A percentile compares a stretch with the other conserved stretches of the same genome.
Evolutionary conservation across 2,888 invertebrate species (phyloP).

Genomic region (Argyresthia goedartella): DNA sequence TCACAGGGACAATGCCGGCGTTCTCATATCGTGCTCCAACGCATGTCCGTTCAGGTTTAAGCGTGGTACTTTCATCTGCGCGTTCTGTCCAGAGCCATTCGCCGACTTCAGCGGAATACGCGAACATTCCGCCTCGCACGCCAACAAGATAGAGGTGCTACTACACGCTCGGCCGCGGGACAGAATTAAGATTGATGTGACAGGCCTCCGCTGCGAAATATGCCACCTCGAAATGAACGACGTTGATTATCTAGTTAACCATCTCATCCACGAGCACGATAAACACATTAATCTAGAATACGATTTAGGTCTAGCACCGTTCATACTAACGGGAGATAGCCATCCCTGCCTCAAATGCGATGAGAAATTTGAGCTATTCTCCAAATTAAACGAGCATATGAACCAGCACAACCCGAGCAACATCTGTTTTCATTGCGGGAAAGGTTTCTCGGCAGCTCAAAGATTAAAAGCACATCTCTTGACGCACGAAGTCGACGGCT

Average conservation of each 20-base stretch:
- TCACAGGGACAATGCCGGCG: slow-evolving; percentile 53
- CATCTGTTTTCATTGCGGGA: slow-evolving; percentile 53
- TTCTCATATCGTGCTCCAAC: slow-evolving; percentile 51
- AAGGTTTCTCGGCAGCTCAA: slow-evolving; percentile 36
- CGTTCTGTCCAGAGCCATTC: slow-evolving; percentile 38
- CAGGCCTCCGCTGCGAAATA: slow-evolving; percentile 38
- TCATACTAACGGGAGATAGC: slow-evolving; percentile 30
- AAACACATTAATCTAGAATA: slow-evolving; percentile 31
- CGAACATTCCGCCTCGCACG: slow-evolving; percentile 32
- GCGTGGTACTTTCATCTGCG: slow-evolving; percentile 45
- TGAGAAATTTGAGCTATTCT: slow-evolving; percentile 37
- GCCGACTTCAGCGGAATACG: slow-evolving; percentile 40
- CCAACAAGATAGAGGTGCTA: slow-evolving; percentile 34
- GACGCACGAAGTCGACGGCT: slow-evolving; percentile 26
- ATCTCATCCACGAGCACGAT: slow-evolving; percentile 33
- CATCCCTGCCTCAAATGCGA: slow-evolving; percentile 35
- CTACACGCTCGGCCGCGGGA: slow-evolving; percentile 26
- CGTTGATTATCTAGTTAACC: slow-evolving; percentile 35
- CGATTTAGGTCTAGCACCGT: slow-evolving; percentile 44
- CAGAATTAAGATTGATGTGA: slow-evolving; percentile 45
- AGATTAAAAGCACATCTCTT: slow-evolving; percentile 42
- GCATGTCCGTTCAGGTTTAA: slow-evolving; percentile 53
- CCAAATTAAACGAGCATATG: slow-evolving; percentile 47
- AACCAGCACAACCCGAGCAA: slow-evolving; percentile 51
- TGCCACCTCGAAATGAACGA: slow-evolving; percentile 27